Evolutionary conservation across 2,113 vertebrate species (phyloP).

Genomic region (Phaethon lepturus): DNA sequence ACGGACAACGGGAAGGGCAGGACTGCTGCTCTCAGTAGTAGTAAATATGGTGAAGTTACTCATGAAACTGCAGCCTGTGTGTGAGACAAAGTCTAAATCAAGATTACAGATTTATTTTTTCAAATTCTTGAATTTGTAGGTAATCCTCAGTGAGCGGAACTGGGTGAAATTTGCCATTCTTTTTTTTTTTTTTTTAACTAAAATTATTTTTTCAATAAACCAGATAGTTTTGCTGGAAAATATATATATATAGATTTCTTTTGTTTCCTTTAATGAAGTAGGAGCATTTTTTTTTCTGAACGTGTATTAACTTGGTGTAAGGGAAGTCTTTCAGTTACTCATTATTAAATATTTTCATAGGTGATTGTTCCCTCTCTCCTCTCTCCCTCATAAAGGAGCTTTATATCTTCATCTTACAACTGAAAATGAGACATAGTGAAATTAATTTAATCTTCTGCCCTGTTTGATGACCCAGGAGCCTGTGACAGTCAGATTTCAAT

Average conservation of each 20-base stretch:
- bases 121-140: neutral
- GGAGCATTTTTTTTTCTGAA: neutral
- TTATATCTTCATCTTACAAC: neutral
- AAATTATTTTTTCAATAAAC: neutral
- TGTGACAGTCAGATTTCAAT: neutral
- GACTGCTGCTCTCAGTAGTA: neutral
- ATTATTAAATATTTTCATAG: neutral
- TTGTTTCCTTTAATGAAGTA: neutral
- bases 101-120: neutral
- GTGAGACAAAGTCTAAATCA: neutral
- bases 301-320: neutral
- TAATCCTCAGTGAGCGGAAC: neutral
- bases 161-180: neutral
- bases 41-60: slow-evolving; percentile 33
- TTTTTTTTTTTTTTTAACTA: neutral
- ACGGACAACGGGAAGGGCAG: neutral
- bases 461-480: neutral
- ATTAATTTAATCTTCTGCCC: slow-evolving; percentile 7
- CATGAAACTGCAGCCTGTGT: neutral
- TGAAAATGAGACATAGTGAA: neutral
- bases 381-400: neutral
- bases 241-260: neutral
- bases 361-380: neutral
- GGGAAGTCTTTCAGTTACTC: neutral
- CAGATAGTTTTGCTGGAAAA: neutral